Evolutionary conservation across 2,888 invertebrate genomes (phyloP).

Genomic region (Kryphioiulus occultus): DNA sequence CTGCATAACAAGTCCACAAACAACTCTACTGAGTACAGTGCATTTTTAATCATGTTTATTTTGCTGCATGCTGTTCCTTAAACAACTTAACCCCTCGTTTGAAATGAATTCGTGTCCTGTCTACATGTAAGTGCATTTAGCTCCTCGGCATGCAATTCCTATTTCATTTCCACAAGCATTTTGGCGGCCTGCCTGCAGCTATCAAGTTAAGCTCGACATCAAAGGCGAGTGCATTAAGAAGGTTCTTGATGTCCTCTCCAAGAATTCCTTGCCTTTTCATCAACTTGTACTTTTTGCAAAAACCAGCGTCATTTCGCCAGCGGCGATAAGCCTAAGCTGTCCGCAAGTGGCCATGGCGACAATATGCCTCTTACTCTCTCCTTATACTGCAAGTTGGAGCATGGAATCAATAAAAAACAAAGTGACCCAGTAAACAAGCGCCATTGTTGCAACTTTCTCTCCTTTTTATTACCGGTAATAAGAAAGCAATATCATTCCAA

Average conservation of each 20-base stretch:
- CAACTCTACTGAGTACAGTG: too few species aligned
- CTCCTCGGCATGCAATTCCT: neutral
- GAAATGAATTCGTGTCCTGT: neutral
- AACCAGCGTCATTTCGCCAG: neutral
- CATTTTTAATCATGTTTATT: too few species aligned
- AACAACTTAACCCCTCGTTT: neutral
- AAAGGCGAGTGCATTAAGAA: neutral
- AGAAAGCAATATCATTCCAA: neutral
- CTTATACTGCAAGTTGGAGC: neutral
- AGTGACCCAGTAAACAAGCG: neutral
- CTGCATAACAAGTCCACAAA: too few species aligned
- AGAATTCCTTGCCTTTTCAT: neutral
- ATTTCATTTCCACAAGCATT: neutral
- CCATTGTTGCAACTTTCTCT: neutral
- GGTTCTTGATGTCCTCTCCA: neutral
- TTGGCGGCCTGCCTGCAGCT: too few species aligned
- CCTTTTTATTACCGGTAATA: neutral
- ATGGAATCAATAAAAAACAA: neutral
- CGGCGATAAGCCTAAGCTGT: neutral
- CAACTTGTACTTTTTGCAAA: neutral
- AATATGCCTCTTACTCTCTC: neutral
- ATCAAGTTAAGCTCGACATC: constrained; percentile 2
- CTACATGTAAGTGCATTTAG: neutral
- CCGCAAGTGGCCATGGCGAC: neutral
- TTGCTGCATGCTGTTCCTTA: neutral